A percentile compares a stretch with the other conserved stretches of the same genome.
Evolutionary conservation across 2,888 invertebrate genomes (phyloP).

Genomic region (Electrophaes corylata): DNA sequence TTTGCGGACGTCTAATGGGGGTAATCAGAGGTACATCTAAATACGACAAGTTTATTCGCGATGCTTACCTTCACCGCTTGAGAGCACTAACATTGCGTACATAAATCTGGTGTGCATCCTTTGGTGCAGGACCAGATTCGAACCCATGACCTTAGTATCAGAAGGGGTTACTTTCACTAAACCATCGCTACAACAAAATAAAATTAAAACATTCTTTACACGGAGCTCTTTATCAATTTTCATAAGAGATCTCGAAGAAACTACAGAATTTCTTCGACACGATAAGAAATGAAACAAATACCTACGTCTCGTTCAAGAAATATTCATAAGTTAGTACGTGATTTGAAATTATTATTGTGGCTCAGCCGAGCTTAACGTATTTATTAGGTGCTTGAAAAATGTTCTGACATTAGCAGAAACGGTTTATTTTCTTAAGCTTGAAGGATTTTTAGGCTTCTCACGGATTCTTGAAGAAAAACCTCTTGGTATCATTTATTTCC

Average conservation of each 20-base stretch:
- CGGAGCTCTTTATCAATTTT: neutral
- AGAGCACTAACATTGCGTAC: no score
- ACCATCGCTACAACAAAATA: no score
- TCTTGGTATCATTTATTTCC: slow-evolving; percentile 1
- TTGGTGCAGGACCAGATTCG: no score
- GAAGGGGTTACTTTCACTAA: no score
- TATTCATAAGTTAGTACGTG: slow-evolving; percentile 56
- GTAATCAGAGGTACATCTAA: no score
- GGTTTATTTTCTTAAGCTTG: slow-evolving; percentile 26
- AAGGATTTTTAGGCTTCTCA: slow-evolving; percentile 8
- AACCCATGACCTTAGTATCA: no score
- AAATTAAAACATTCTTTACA: neutral
- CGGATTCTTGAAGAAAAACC: neutral
- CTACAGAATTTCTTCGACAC: slow-evolving; percentile 19
- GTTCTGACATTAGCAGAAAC: slow-evolving; percentile 25
- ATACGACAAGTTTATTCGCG: no score
- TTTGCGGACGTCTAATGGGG: no score
- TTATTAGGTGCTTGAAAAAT: slow-evolving; percentile 36
- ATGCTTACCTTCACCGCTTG: no score
- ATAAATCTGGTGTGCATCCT: no score
- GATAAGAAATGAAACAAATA: slow-evolving; percentile 40
- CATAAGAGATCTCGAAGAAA: slow-evolving; percentile 4
- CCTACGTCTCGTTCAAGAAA: slow-evolving; percentile 41
- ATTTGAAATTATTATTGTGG: slow-evolving; percentile 53
- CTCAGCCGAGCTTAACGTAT: slow-evolving; percentile 34